Evolutionary conservation across 2,888 invertebrate species (phyloP).

Genomic region (Nomada fucata): DNA sequence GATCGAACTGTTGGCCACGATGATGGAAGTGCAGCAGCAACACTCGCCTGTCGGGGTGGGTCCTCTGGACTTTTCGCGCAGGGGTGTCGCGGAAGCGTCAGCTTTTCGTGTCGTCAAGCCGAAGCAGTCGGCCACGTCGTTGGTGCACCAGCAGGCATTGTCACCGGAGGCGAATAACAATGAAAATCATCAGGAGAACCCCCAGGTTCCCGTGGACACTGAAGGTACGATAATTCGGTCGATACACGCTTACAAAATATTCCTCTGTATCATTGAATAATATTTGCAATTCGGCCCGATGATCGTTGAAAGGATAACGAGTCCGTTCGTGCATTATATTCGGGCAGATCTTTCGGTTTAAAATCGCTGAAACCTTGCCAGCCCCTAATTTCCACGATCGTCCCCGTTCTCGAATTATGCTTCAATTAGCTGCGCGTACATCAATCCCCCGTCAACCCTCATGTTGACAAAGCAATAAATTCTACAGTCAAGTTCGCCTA

Average conservation of each 20-base stretch:
- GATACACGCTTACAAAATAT: too few species aligned
- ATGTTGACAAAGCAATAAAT: not conserved
- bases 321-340: not conserved
- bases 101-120: conserved; percentile 83
- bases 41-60: conserved; percentile 83
- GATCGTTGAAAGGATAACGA: not conserved
- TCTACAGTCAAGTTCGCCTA: not conserved
- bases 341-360: conserved; percentile 33
- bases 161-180: conserved; percentile 77
- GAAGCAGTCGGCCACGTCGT: conserved; percentile 76
- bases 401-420: conserved; percentile 1
- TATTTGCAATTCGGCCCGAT: not conserved
- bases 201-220: conserved; percentile 73
- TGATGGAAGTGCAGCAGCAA: conserved; percentile 83
- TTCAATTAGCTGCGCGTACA: not conserved
- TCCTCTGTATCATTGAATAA: too few species aligned
- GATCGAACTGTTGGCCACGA: conserved; percentile 66
- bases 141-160: conserved; percentile 75
- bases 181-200: conserved; percentile 77
- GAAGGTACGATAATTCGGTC: conserved; percentile 71
- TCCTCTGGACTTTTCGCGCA: conserved; percentile 82
- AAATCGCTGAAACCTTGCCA: conserved; percentile 45
- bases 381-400: conserved; percentile 10
- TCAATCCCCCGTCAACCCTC: conserved; percentile 4
- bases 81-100: conserved; percentile 83